Percentiles rank a stretch among this genome's conserved stretches.
phyloP scores from a whole-genome alignment of 1,140 invertebrate species.

The Aphis gossypii region DNA sequence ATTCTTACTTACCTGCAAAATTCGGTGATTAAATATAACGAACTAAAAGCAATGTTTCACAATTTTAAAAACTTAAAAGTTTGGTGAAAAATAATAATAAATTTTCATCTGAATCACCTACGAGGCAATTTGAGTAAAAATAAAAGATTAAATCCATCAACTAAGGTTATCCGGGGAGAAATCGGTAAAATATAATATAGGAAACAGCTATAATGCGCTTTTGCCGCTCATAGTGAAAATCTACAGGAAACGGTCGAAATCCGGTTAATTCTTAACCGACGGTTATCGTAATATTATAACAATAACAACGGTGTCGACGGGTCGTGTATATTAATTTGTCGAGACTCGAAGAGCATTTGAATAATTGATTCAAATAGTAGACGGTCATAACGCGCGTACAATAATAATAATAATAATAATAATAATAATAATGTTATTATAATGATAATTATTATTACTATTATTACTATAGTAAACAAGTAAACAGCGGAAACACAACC shows the following conservation, averaged over 20 bases:
- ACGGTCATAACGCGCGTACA: not conserved
- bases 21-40: not conserved
- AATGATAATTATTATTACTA: too few relatives aligned
- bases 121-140: not conserved
- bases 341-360: slow-evolving; percentile 8
- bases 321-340: not conserved
- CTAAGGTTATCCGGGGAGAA: not conserved
- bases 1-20: not conserved
- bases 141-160: not conserved
- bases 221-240: not conserved
- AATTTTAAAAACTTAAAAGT: not conserved
- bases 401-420: not conserved
- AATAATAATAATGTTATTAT: not conserved
- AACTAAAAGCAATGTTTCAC: not conserved
- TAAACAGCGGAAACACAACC: not conserved
- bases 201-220: not conserved
- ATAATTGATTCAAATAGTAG: not conserved
- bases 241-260: not conserved
- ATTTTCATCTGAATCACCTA: not conserved
- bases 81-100: not conserved
- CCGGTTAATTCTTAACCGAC: not conserved
- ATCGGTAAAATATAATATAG: not conserved
- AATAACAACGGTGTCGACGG: not conserved
- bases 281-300: slow-evolving; percentile 17
- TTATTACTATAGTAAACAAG: not conserved